Base-by-base conservation (phyloP, 1,140 invertebrate species). In the Propsilocerus akamusi region DNA sequence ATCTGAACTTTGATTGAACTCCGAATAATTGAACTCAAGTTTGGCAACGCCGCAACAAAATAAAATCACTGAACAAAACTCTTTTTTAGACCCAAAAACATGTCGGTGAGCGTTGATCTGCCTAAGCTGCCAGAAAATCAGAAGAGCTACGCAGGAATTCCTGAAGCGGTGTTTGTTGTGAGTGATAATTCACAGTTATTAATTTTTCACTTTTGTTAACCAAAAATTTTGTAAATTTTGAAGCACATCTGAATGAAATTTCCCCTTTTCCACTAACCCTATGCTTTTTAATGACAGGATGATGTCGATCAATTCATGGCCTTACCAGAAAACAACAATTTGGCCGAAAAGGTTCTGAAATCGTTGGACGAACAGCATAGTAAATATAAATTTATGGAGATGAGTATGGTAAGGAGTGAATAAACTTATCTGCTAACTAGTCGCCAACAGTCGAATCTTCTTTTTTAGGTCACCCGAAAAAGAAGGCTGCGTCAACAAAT, bases 331-430 rank as follows among this genome's bases (percentile, higher is more conserved):
- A 89, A 89, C 59, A 75, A 78, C 57, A 76, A 77, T 28, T 78
- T 78, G 50, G 81, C 83, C 4, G 87, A 95, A 58, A 76, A 78
- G 64, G 91, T 92, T 11, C 68, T 97, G 32, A 80, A 80, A 58
- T 76, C 72, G 55, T 68, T 97, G 26, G 91, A 97, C 63, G 93
- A 96, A 59, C 82, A 85, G 64, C 87, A 93, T 69, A 81, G 79
- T 52, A 96, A 97, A 73, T 97, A 97, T 65, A 96, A 96, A 71
- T 92, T 93, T 61, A 94, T 97, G 85, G 94, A 97, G 69, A 81
- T 78, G 56, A 94, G 91, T 64, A 72, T 97, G 53, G 69, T n/a
- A n/a, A n/a, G n/a, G n/a, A n/a, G n/a, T n/a, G n/a, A n/a, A n/a
- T n/a, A n/a, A n/a, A n/a, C n/a, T n/a, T n/a, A n/a, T n/a, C n/a